These are phyloP conservation scores for Drosophila antonietae DNA, from an alignment of 2,888 invertebrate species.

Conservation along the genomic window DNA sequence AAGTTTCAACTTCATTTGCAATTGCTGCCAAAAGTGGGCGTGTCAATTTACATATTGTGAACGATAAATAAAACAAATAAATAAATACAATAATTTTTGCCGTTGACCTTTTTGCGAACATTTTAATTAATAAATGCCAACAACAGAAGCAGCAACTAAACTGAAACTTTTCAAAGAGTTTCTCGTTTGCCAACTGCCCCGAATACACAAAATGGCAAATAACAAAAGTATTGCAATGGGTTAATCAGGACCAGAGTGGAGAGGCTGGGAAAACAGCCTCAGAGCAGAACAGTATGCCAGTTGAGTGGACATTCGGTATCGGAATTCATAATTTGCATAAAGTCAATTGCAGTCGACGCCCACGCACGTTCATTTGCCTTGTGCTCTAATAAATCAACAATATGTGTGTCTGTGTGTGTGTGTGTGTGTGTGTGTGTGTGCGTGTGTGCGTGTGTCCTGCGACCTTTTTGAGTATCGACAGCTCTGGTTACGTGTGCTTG, in stretches of 20 bases:
- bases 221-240: slow-evolving; percentile 56
- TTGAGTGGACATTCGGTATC: slow-evolving; percentile 15
- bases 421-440: slow-evolving; percentile 10
- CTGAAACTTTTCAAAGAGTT: slow-evolving; percentile 59
- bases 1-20: slow-evolving; percentile 21
- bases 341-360: slow-evolving; percentile 47
- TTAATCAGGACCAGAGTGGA: slow-evolving; percentile 57
- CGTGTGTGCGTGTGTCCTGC: slow-evolving; percentile 11
- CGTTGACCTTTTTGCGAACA: slow-evolving; percentile 44
- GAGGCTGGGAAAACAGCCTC: too few relatives aligned
- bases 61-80: slow-evolving; percentile 41
- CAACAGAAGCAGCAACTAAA: slow-evolving; percentile 24
- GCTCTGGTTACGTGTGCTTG: slow-evolving; percentile 2
- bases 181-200: slow-evolving; percentile 26
- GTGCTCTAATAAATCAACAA: slow-evolving; percentile 45
- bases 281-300: slow-evolving; percentile 11
- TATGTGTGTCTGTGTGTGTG: background rate
- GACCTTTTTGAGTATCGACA: slow-evolving; percentile 61
- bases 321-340: slow-evolving; percentile 74
- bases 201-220: slow-evolving; percentile 50
- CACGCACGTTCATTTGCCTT: slow-evolving; percentile 28
- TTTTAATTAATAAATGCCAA: slow-evolving; percentile 73
- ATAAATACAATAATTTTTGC: slow-evolving; percentile 32
- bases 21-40: slow-evolving; percentile 23
- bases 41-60: slow-evolving; percentile 47